A percentile compares a stretch with the other conserved stretches of the same genome.
Evolutionary conservation across 2,797 vertebrate species (phyloP).

Genomic region (Oreochromis grahami): DNA sequence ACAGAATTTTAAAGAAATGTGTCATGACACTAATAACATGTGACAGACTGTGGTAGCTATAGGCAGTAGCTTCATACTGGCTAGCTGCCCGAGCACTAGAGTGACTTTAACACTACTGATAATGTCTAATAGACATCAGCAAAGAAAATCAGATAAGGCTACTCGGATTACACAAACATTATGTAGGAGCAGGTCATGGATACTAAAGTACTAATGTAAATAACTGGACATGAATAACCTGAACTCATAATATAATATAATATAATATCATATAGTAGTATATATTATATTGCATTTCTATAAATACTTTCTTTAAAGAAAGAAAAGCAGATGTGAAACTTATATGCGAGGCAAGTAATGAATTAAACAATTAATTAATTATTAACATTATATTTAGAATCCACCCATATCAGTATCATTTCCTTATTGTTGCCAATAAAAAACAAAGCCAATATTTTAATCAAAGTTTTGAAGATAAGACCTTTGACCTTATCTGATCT

Average conservation of each 20-base stretch:
- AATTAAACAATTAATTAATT: neutral
- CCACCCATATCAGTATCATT: neutral
- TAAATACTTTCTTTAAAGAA: neutral
- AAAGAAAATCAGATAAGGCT: neutral
- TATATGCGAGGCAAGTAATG: neutral
- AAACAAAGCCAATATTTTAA: neutral
- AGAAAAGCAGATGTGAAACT: neutral
- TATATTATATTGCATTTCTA: neutral
- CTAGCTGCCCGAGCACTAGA: neutral
- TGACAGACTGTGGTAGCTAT: neutral
- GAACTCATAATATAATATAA: neutral
- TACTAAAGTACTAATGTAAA: neutral
- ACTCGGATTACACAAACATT: neutral
- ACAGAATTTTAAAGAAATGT: neutral
- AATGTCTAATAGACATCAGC: neutral
- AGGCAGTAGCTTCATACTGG: neutral
- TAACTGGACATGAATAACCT: neutral
- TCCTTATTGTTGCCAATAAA: neutral
- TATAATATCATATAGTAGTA: too few species aligned
- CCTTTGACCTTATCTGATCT: neutral
- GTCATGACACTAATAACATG: neutral
- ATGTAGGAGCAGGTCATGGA: neutral
- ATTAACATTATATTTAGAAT: neutral
- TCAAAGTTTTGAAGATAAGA: neutral
- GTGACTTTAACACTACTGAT: neutral